Conservation (phyloP, 2,888 invertebrate species). For the Chirona hameri region DNA sequence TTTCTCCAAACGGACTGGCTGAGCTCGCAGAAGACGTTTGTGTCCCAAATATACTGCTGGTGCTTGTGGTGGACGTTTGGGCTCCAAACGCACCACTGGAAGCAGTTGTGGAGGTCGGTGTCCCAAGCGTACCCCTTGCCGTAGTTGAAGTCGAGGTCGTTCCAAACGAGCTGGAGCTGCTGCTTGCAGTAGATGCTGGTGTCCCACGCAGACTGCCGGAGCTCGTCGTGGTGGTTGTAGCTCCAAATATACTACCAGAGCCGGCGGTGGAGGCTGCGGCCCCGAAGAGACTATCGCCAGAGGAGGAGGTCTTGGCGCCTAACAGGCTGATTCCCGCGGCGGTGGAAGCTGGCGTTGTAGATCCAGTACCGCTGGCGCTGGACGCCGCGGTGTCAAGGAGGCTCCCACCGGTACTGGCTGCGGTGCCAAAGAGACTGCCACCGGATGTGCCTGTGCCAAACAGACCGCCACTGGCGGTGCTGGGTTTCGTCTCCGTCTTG, state of each 20-base stretch:
- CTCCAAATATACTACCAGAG: conserved; percentile 29
- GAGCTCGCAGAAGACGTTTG: neutral
- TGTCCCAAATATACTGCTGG: neutral
- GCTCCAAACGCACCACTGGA: conserved; percentile 31
- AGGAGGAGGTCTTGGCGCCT: neutral
- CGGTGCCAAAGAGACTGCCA: conserved; percentile 28
- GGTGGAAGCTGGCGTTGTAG: neutral
- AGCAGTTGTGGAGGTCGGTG: conserved; percentile 23
- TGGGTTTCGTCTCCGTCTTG: too few relatives aligned
- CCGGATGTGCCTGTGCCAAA: conserved; percentile 31
- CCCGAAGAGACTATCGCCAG: neutral
- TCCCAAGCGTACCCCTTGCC: neutral
- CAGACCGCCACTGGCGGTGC: conserved; percentile 23
- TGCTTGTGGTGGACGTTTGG: neutral
- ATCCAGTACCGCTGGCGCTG: conserved; percentile 28
- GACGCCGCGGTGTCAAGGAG: conserved; percentile 8
- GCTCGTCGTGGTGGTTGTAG: conserved; percentile 25
- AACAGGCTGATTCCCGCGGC: conserved; percentile 30
- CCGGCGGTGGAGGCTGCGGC: conserved; percentile 26
- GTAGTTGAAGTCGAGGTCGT: neutral
- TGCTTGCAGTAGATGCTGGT: neutral
- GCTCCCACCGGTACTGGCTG: conserved; percentile 6
- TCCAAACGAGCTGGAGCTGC: neutral
- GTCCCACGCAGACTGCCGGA: neutral
- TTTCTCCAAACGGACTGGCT: neutral